Evolutionary conservation across 2,888 invertebrate genomes (phyloP).

Genomic region (Zhuqinia jingwanae): DNA sequence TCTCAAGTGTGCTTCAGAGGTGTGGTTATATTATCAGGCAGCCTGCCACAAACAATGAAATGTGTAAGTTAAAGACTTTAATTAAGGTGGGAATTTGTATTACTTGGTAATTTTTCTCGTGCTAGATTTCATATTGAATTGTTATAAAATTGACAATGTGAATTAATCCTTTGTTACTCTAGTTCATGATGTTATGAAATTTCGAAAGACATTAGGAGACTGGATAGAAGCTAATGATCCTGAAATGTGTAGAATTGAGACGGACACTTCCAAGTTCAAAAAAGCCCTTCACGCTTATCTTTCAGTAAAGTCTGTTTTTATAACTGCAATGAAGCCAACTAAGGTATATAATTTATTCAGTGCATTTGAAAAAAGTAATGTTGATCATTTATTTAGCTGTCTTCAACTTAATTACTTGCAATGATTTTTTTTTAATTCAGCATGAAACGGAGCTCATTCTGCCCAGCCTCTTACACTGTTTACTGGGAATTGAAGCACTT

Average conservation of each 20-base stretch:
- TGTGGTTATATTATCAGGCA: constrained; percentile 67
- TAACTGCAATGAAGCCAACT: constrained; percentile 65
- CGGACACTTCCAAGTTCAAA: constrained; percentile 61
- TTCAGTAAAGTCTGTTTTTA: constrained; percentile 53
- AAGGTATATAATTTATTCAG: constrained; percentile 29
- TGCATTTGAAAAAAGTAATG: background rate
- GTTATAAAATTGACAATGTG: background rate
- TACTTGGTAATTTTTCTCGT: no score
- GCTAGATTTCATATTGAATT: no score
- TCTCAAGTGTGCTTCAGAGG: constrained; percentile 64
- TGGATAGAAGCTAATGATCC: constrained; percentile 63
- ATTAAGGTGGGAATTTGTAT: no score
- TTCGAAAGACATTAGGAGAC: constrained; percentile 69
- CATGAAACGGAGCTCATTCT: constrained; percentile 67
- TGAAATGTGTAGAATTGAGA: constrained; percentile 49
- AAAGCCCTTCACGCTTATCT: constrained; percentile 60
- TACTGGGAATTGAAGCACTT: constrained; percentile 61
- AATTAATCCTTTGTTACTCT: no score
- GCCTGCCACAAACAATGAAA: constrained; percentile 60
- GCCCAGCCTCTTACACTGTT: constrained; percentile 66
- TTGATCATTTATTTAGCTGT: no score
- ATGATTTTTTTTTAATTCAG: constrained; percentile 31
- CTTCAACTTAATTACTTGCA: no score
- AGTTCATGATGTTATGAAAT: constrained; percentile 64
- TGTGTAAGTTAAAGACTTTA: constrained; percentile 60